phyloP scores from a whole-genome alignment of 1,140 invertebrate genomes.

The Telenomus remus region DNA sequence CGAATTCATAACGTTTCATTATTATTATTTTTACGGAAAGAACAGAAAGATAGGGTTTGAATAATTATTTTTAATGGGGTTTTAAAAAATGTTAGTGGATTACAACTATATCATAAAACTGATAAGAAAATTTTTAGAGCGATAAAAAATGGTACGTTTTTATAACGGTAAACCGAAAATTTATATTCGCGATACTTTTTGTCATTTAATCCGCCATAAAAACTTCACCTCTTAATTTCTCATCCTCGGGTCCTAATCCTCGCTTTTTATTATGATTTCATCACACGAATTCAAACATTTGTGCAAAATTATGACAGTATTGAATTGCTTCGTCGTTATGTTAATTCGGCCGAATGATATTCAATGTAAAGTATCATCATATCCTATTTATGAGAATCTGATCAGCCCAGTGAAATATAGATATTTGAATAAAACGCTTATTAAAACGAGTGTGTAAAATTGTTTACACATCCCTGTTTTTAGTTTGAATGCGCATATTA shows the following conservation, averaged over 20 bases:
- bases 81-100: no score
- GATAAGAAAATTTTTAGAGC: no score
- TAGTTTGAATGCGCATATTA: no score
- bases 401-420: constrained; percentile 9
- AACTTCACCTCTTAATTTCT: constrained; percentile 19
- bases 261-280: constrained; percentile 39
- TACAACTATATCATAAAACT: no score
- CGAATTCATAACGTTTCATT: no score
- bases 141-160: no score
- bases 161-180: no score
- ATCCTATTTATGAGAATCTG: constrained; percentile 39
- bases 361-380: constrained; percentile 32
- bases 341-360: constrained; percentile 31
- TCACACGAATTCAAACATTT: constrained; percentile 27
- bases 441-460: constrained; percentile 5
- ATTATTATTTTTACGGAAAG: no score
- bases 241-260: constrained; percentile 29
- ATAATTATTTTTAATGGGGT: no score
- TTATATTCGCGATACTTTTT: constrained; percentile 6
- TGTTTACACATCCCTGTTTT: no score
- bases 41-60: no score
- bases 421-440: not conserved
- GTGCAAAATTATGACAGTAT: constrained; percentile 25
- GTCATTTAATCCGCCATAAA: constrained; percentile 1
- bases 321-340: constrained; percentile 32